phyloP scores from a whole-genome alignment of 2,888 invertebrate species.

The Lycocerus yunnanus region DNA sequence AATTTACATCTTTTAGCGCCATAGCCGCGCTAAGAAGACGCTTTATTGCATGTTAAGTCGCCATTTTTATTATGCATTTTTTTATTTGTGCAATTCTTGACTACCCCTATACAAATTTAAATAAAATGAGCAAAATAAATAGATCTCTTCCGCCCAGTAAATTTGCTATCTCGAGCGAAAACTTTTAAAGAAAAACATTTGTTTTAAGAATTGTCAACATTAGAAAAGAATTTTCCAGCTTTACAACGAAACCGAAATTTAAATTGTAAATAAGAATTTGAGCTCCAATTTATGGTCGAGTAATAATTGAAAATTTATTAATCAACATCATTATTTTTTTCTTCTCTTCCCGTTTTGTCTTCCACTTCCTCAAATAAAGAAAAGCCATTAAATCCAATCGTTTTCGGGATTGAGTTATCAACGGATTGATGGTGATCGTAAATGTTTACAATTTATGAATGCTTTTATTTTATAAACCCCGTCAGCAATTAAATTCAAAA shows the following conservation, averaged over 20 bases:
- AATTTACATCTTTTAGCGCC: background rate
- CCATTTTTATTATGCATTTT: background rate
- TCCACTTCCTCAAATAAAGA: background rate
- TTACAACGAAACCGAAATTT: background rate
- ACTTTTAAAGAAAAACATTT: constrained; percentile 8
- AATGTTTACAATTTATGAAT: background rate
- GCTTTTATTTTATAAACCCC: background rate
- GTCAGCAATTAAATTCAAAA: background rate
- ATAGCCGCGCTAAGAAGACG: background rate
- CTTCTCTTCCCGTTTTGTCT: background rate
- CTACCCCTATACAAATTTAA: background rate
- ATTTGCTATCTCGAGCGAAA: constrained; percentile 5
- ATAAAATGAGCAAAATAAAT: constrained; percentile 5
- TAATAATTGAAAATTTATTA: background rate
- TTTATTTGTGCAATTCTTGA: background rate
- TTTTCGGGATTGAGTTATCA: background rate
- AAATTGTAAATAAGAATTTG: background rate
- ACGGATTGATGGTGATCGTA: background rate
- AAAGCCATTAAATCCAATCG: background rate
- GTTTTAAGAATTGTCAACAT: constrained; percentile 9
- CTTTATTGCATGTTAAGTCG: background rate
- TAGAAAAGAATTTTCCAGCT: constrained; percentile 7
- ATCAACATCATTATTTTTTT: background rate
- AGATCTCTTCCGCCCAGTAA: constrained; percentile 11
- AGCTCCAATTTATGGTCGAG: background rate